Evolutionary conservation across 2,113 vertebrate species (phyloP).

Genomic region (Elephantulus edwardii): DNA sequence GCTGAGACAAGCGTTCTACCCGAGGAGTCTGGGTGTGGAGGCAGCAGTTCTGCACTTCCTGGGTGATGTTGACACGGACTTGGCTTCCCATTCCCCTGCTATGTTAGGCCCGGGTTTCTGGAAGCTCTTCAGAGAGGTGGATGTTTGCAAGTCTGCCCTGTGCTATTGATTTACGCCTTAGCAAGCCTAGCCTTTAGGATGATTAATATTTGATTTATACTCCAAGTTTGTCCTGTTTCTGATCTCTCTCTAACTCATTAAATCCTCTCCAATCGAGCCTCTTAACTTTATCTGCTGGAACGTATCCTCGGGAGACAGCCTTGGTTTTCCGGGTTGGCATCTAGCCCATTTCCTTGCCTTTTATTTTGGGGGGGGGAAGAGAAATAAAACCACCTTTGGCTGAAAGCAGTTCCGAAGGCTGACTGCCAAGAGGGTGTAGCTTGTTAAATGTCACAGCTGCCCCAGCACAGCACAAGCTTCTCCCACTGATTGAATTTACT

Average conservation of each 20-base stretch:
- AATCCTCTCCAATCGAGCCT: neutral
- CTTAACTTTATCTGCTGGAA: neutral
- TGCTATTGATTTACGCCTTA: slow-evolving; percentile 22
- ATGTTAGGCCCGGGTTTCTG: neutral
- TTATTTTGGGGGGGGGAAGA: neutral
- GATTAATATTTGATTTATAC: neutral
- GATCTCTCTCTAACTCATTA: neutral
- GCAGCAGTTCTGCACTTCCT: too few relatives aligned
- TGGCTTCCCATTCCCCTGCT: neutral
- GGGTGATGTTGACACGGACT: neutral
- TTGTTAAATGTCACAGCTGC: neutral
- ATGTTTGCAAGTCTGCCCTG: neutral
- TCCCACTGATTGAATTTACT: slow-evolving; percentile 22
- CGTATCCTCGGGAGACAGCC: accelerated
- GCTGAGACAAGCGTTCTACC: too few relatives aligned
- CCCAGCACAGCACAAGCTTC: neutral
- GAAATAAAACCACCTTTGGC: neutral
- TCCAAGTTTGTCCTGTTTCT: neutral
- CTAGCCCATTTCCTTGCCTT: neutral
- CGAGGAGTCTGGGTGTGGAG: too few relatives aligned
- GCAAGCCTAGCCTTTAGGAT: neutral
- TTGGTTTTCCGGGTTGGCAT: neutral
- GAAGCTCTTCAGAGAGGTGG: neutral
- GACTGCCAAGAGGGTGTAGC: neutral
- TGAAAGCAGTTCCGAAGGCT: accelerated